phyloP scores from a whole-genome alignment of 2,888 invertebrate genomes.

The Lordiphosa andalusiaca region DNA sequence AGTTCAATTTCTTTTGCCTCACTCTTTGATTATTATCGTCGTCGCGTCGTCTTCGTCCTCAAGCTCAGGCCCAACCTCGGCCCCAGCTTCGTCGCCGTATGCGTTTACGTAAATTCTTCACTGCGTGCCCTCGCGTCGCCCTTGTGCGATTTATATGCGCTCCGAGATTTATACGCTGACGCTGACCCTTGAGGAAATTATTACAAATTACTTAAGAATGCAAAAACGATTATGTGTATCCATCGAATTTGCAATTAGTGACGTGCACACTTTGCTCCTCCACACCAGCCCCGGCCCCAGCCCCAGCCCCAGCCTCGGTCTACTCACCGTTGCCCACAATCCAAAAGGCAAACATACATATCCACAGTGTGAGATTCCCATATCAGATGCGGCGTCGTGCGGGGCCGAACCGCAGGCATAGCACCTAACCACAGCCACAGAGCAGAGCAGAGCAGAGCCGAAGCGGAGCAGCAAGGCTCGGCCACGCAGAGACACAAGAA shows the following conservation, averaged over 20 bases:
- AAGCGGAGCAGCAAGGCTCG: constrained; percentile 13
- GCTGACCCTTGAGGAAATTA: constrained; percentile 79
- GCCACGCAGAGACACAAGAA: constrained; percentile 38
- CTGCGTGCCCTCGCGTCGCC: constrained; percentile 33
- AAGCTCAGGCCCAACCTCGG: constrained; percentile 20
- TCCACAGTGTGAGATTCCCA: constrained; percentile 59
- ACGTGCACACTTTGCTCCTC: constrained; percentile 68
- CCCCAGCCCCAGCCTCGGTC: constrained; percentile 16
- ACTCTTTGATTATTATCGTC: constrained; percentile 55
- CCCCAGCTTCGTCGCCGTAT: constrained; percentile 21
- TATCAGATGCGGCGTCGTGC: constrained; percentile 59
- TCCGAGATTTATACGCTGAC: constrained; percentile 66
- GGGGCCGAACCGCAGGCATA: constrained; percentile 52
- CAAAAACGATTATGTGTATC: constrained; percentile 79
- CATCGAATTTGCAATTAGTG: constrained; percentile 78
- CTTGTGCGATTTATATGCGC: constrained; percentile 44
- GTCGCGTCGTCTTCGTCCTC: constrained; percentile 17
- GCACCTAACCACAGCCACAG: constrained; percentile 45
- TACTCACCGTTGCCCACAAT: constrained; percentile 22
- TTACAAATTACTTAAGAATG: constrained; percentile 80
- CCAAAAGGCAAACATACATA: constrained; percentile 40
- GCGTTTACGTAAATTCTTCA: constrained; percentile 44
- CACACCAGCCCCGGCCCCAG: constrained; percentile 36
- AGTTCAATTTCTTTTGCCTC: constrained; percentile 54
- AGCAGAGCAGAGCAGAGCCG: constrained; percentile 9